Conservation (phyloP, 2,888 invertebrate genomes). For the Clostera curtula region DNA sequence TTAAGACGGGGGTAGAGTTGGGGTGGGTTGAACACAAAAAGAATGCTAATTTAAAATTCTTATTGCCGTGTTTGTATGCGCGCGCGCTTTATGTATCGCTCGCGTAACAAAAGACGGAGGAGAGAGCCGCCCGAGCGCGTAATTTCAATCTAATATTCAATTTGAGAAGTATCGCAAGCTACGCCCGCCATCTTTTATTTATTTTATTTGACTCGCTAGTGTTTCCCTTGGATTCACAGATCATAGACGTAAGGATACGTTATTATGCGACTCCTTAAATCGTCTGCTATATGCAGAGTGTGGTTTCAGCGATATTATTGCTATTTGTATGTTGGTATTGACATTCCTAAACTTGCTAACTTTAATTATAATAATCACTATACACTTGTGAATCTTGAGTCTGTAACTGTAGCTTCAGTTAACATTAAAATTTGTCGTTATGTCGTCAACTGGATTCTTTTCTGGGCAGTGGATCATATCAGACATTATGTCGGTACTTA, state of each 20-base stretch:
- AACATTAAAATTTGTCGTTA: too few species aligned
- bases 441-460: too few species aligned
- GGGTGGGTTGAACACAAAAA: slow-evolving; percentile 67
- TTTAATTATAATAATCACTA: too few species aligned
- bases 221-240: slow-evolving; percentile 45
- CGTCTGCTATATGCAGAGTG: too few species aligned
- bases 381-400: too few species aligned
- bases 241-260: slow-evolving; percentile 29
- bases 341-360: too few species aligned
- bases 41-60: slow-evolving; percentile 75
- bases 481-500: too few species aligned
- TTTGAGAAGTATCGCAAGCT: slow-evolving; percentile 64
- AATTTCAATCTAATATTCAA: slow-evolving; percentile 74
- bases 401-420: too few species aligned
- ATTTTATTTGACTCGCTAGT: slow-evolving; percentile 46
- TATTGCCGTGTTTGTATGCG: slow-evolving; percentile 71
- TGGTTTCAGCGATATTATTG: too few species aligned
- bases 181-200: slow-evolving; percentile 60
- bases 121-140: slow-evolving; percentile 65
- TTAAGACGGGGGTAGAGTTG: slow-evolving; percentile 60
- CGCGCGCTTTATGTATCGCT: slow-evolving; percentile 70
- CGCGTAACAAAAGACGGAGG: slow-evolving; percentile 64
- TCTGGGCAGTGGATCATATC: too few species aligned
- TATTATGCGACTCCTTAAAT: slow-evolving; percentile 24
- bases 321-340: too few species aligned